phyloP scores from a whole-genome alignment of 1,140 invertebrate species.

The Drosophila orena region DNA sequence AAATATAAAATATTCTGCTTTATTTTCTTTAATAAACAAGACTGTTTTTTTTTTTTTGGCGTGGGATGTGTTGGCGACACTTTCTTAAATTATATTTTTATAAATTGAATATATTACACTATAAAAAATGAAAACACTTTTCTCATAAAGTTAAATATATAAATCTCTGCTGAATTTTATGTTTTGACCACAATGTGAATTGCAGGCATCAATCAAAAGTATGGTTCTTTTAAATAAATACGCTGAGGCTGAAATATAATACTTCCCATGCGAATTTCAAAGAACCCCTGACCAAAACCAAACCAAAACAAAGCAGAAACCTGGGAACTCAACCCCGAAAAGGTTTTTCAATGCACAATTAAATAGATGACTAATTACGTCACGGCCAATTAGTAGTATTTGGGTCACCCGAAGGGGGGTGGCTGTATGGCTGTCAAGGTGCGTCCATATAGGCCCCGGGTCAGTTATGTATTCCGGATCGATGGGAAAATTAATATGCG shows the following conservation, averaged over 20 bases:
- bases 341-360: slow-evolving; percentile 53
- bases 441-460: slow-evolving; percentile 35
- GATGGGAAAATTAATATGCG: slow-evolving; percentile 72
- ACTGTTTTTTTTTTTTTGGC: no score
- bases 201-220: slow-evolving; percentile 27
- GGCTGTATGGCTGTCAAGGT: slow-evolving; percentile 30
- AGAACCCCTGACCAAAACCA: slow-evolving; percentile 32
- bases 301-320: slow-evolving; percentile 37
- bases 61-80: no score
- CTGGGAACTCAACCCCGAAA: slow-evolving; percentile 49
- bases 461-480: slow-evolving; percentile 50
- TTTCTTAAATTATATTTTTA: no score
- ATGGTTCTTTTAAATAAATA: slow-evolving; percentile 53
- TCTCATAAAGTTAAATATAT: neutral
- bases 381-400: slow-evolving; percentile 75
- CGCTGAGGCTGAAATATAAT: slow-evolving; percentile 19
- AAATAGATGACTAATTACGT: slow-evolving; percentile 78
- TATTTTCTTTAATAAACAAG: no score
- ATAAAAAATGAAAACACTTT: no score
- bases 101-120: no score
- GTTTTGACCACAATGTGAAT: slow-evolving; percentile 4
- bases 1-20: no score
- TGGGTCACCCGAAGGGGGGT: slow-evolving; percentile 49
- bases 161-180: neutral
- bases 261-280: slow-evolving; percentile 47